Evolutionary conservation across 2,113 vertebrate species (phyloP), one percentile per base, ranked within the genome.

Genomic region (Psettodes erumei): DNA sequence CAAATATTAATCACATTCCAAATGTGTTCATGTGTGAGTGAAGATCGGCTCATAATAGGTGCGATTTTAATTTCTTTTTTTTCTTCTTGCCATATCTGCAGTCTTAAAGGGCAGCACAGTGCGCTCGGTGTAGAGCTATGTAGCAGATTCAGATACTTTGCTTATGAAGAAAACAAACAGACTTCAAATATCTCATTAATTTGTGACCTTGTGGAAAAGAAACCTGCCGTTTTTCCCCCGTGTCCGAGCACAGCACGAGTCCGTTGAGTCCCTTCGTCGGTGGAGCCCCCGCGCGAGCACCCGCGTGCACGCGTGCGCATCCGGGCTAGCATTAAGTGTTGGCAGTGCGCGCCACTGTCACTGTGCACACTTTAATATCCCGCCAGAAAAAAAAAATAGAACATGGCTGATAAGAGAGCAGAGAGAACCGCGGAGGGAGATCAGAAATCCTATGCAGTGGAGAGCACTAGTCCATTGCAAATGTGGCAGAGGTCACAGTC

Each of bases 401-500:
- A 86, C 48, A 79, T 74, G 71, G 77, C 81, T 88, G 91, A 90
- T 90, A 91, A 88, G 83, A 83, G 75, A 78, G 69, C 81, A 47
- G 82, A 53, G 70, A 60, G 80, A 81, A 64, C 27, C 16, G 62
- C 30, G 11, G 51, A 19, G 73, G 79, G 82, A 86, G 84, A 86
- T 86, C 87, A 88, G 62, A 85, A 88, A 91, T 90, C 82, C 84
- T 77, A 90, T 89, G 90, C 86, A 83, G 84, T 84, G 73, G 77
- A 86, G 88, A 90, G 87, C 90, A 85, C 83, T 82, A 88, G 90
- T 92, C 92, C 90, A 90, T 90, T 90, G 90, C 86, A 89, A 90
- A 86, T 90, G 88, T 91, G 86, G 73, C 88, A 89, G 85, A 86
- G 92, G 90, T 93, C 90, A 92, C 81, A 93, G 86, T 90, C 90